Percentiles rank a stretch among this genome's conserved stretches.
These are phyloP conservation scores for Drosophila athabasca DNA, from an alignment of 1,140 invertebrate species.

Conservation along the genomic window DNA sequence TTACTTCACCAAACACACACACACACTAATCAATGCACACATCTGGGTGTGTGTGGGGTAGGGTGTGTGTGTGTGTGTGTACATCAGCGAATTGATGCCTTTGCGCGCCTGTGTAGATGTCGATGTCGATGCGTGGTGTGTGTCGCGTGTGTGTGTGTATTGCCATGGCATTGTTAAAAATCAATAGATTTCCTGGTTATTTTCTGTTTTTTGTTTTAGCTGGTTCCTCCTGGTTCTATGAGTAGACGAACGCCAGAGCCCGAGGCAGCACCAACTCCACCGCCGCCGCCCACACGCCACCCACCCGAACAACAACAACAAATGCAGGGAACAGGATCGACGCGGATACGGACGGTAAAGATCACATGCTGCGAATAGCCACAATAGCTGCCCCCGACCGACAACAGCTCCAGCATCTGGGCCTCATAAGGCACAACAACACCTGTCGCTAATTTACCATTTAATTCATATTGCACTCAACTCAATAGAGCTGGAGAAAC, in stretches of 20 bases:
- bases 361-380: too few relatives aligned
- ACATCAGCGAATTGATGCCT: constrained; percentile 7
- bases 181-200: constrained; percentile 65
- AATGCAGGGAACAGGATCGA: too few relatives aligned
- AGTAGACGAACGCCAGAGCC: constrained; percentile 1
- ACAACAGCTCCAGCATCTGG: not conserved
- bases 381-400: too few relatives aligned
- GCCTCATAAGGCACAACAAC: constrained; percentile 7
- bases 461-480: constrained; percentile 43
- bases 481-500: too few relatives aligned
- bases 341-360: too few relatives aligned
- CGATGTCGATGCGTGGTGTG: constrained; percentile 25
- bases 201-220: constrained; percentile 28
- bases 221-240: constrained; percentile 7
- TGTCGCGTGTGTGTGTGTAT: constrained; percentile 38
- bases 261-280: not conserved
- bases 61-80: too few relatives aligned
- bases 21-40: too few relatives aligned
- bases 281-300: too few relatives aligned
- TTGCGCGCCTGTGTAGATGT: constrained; percentile 13
- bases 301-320: too few relatives aligned
- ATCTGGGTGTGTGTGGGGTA: too few relatives aligned
- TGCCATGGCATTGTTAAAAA: constrained; percentile 68
- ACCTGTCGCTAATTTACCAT: constrained; percentile 46
- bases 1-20: too few relatives aligned